phyloP scores from a whole-genome alignment of 2,797 vertebrate species.

The Chaenodraco wilsoni region DNA sequence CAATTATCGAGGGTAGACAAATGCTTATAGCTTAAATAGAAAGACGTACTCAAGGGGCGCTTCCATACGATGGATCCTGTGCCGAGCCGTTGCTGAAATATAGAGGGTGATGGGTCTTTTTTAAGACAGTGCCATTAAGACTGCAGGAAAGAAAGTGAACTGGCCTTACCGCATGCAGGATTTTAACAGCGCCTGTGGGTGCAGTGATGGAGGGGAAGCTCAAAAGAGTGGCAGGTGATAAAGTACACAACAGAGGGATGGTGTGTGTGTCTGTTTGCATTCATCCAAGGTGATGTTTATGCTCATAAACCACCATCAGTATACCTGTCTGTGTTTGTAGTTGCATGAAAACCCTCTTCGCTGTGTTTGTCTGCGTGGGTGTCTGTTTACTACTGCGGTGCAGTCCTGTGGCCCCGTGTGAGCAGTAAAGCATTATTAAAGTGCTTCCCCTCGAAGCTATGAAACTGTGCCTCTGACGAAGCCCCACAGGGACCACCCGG shows the following conservation, averaged over 20 bases:
- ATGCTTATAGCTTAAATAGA: conserved; percentile 67
- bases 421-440: conserved; percentile 74
- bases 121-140: conserved; percentile 71
- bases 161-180: conserved; percentile 67
- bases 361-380: conserved; percentile 58
- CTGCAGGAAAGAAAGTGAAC: conserved; percentile 59
- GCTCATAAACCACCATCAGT: conserved; percentile 65
- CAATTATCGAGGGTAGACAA: conserved; percentile 66
- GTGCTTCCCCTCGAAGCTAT: conserved; percentile 52
- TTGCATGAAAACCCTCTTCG: conserved; percentile 44
- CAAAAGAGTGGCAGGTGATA: conserved; percentile 79
- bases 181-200: conserved; percentile 80
- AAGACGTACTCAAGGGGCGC: conserved; percentile 25
- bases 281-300: conserved; percentile 50
- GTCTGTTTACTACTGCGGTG: conserved; percentile 64
- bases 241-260: conserved; percentile 50
- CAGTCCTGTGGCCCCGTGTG: conserved; percentile 41
- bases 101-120: conserved; percentile 56
- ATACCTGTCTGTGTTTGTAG: conserved; percentile 61
- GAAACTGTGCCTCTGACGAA: conserved; percentile 44
- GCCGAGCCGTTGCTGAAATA: conserved; percentile 61
- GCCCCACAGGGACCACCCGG: conserved; percentile 27
- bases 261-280: conserved; percentile 44
- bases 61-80: conserved; percentile 62
- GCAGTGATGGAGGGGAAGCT: conserved; percentile 71